These are phyloP conservation scores for Colossoma macropomum DNA, from an alignment of 2,113 vertebrate genomes.

Conservation along the genomic window DNA sequence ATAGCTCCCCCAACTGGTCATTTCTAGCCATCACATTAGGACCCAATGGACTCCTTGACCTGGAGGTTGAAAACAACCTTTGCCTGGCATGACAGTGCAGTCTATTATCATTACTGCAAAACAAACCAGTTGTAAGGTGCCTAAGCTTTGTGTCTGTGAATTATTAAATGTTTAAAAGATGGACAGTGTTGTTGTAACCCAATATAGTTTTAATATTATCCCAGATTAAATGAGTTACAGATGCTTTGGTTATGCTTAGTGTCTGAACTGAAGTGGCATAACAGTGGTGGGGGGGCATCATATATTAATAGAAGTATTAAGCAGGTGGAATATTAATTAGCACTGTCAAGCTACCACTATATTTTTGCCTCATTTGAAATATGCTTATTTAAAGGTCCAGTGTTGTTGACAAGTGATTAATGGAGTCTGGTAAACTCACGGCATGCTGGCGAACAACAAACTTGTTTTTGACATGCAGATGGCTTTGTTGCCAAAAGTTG, in stretches of 20 bases:
- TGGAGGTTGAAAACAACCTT: not conserved
- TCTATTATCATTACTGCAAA: not conserved
- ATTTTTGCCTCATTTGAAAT: not conserved
- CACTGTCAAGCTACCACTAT: not conserved
- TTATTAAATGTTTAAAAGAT: not conserved
- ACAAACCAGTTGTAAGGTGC: not conserved
- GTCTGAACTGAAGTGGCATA: too few relatives aligned
- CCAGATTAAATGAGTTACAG: too few relatives aligned
- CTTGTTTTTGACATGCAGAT: not conserved
- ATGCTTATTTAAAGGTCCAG: not conserved
- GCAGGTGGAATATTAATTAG: not conserved
- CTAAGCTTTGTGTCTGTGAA: not conserved
- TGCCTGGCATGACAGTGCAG: slow-evolving; percentile 1
- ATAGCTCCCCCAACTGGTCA: slow-evolving; percentile 38
- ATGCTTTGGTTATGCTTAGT: too few relatives aligned
- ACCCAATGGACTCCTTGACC: not conserved
- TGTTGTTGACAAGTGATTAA: not conserved
- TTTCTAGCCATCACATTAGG: not conserved
- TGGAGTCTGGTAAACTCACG: not conserved
- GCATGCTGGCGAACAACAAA: not conserved
- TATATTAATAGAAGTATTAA: not conserved
- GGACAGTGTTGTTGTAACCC: not conserved
- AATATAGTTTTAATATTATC: not conserved
- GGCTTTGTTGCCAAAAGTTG: not conserved
- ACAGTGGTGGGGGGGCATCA: not conserved